A percentile compares a stretch with the other conserved stretches of the same genome.
Evolutionary conservation across 2,113 vertebrate genomes (phyloP).

Genomic region (Pterocles orientalis): DNA sequence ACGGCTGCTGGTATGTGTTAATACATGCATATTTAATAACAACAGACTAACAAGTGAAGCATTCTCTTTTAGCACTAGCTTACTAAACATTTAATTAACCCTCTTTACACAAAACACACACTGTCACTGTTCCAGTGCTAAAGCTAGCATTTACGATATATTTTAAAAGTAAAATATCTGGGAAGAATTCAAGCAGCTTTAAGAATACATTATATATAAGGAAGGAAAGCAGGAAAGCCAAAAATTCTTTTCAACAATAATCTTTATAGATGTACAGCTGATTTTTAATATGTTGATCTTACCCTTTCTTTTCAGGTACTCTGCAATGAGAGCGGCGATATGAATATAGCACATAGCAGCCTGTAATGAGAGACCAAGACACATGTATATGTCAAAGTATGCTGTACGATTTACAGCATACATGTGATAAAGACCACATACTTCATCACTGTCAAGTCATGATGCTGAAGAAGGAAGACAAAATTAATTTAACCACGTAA

Average conservation of each 20-base stretch:
- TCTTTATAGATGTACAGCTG: not conserved
- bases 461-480: not conserved
- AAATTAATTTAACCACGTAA: not conserved
- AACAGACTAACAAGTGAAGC: slow-evolving; percentile 28
- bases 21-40: slow-evolving; percentile 72
- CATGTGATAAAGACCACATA: not conserved
- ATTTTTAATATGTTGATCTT: slow-evolving; percentile 30
- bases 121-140: not conserved
- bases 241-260: not conserved
- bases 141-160: not conserved
- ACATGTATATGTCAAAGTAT: not conserved
- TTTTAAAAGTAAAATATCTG: not conserved
- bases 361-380: slow-evolving; percentile 62
- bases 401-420: not conserved
- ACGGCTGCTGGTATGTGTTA: slow-evolving; percentile 68
- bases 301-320: slow-evolving; percentile 98
- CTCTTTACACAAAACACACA: not conserved
- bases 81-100: slow-evolving; percentile 4
- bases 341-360: slow-evolving; percentile 99
- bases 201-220: not conserved
- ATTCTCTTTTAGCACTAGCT: slow-evolving; percentile 35
- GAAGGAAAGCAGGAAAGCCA: not conserved
- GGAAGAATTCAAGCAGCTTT: slow-evolving; percentile 10
- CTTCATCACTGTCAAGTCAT: not conserved
- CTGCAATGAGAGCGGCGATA: slow-evolving; percentile 95